These are phyloP conservation scores for Parasteatoda tepidariorum DNA, from an alignment of 1,140 invertebrate species.

Conservation along the genomic window DNA sequence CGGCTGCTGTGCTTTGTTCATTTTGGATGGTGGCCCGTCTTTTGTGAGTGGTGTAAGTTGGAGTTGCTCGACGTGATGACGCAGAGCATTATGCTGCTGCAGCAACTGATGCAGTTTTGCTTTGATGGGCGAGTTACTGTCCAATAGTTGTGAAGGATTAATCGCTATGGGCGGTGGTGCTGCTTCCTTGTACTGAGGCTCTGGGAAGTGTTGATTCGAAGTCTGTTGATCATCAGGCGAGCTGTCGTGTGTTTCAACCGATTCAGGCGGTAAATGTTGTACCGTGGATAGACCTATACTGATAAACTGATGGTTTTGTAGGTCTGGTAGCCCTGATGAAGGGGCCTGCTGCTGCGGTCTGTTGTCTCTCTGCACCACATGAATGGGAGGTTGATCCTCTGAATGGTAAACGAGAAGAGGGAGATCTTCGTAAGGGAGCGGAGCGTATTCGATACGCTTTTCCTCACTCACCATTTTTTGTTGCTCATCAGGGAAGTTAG, in stretches of 20 bases:
- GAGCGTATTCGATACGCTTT: conserved; percentile 69
- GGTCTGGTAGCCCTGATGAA: not conserved
- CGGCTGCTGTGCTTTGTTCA: not conserved
- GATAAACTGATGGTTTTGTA: conserved; percentile 13
- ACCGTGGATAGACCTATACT: conserved; percentile 17
- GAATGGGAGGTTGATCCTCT: conserved; percentile 63
- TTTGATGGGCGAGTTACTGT: not conserved
- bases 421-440: conserved; percentile 69
- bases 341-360: not conserved
- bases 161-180: not conserved
- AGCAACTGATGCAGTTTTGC: not conserved
- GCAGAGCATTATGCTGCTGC: too few relatives aligned
- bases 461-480: conserved; percentile 49
- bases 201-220: too few relatives aligned
- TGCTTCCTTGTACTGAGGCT: too few relatives aligned
- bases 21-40: not conserved
- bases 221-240: too few relatives aligned
- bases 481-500: conserved; percentile 65
- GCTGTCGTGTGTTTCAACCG: too few relatives aligned
- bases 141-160: not conserved
- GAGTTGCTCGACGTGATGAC: too few relatives aligned
- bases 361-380: conserved; percentile 34
- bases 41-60: too few relatives aligned
- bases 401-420: conserved; percentile 69
- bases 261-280: not conserved